Conservation (phyloP, 2,888 invertebrate species). For the Diplazon laetatorius region DNA sequence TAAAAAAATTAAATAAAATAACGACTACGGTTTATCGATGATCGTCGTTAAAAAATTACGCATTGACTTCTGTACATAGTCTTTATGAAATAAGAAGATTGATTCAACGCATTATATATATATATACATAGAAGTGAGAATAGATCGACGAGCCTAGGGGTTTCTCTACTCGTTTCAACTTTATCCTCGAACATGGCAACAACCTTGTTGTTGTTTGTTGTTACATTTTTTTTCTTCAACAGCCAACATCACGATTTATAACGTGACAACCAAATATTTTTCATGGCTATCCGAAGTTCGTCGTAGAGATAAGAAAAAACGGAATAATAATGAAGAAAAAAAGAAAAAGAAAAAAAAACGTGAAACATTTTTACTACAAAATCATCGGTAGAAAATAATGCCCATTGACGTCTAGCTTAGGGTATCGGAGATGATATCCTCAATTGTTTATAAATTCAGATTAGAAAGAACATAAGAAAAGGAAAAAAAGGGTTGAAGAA, state of each 20-base stretch:
- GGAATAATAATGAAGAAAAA: no score
- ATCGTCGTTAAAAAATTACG: slow-evolving; percentile 30
- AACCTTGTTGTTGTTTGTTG: slow-evolving; percentile 1
- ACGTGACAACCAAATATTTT: slow-evolving; percentile 43
- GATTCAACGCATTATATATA: slow-evolving; percentile 38
- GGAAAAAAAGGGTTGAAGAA: neutral
- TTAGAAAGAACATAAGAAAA: slow-evolving; percentile 14
- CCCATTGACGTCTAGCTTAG: no score
- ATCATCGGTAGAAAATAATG: slow-evolving; percentile 17
- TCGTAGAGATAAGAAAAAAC: slow-evolving; percentile 6
- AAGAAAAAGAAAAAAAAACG: neutral
- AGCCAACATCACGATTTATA: slow-evolving; percentile 33
- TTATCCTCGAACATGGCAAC: slow-evolving; percentile 51
- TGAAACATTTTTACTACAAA: slow-evolving; percentile 20
- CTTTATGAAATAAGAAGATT: slow-evolving; percentile 15
- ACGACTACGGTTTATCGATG: slow-evolving; percentile 11
- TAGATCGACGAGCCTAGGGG: slow-evolving; percentile 33
- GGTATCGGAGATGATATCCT: no score
- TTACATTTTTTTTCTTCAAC: no score
- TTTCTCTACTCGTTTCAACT: slow-evolving; percentile 33
- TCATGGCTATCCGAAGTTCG: slow-evolving; percentile 32
- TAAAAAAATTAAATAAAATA: neutral
- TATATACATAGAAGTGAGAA: slow-evolving; percentile 38
- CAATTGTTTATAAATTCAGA: slow-evolving; percentile 46
- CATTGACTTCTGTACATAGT: slow-evolving; percentile 51